Evolutionary conservation across 2,113 vertebrate species (phyloP), one percentile per base, ranked within the genome.

Genomic region (Etia nguti): DNA sequence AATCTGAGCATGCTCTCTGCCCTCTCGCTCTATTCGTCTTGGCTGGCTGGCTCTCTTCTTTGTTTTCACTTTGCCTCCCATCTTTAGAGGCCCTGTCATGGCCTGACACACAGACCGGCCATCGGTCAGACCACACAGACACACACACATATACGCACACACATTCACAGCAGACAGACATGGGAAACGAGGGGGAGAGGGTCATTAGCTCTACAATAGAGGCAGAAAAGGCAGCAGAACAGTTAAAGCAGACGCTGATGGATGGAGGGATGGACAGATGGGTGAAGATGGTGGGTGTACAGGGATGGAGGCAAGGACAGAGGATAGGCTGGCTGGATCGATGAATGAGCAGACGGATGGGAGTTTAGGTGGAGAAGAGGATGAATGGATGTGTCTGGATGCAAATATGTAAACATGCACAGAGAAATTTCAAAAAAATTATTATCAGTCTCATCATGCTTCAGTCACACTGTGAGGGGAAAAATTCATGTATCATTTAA

Each of bases 101-200:
- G 83, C 86, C 89, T 29, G 84, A 89, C 90, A 89, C 89, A 90
- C 87, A 90, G 82, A 86, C 82, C 31, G 62, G 88, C 82, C 89
- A 91, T 92, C 89, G 91, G 86, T 92, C 90, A 89, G 92, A 93
- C 92, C 93, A 94, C 93, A 94, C 92, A 94, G 10, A 48, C 70
- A 48, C 43, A 62, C 54, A 38, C 52, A 75, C 24, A 43, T 48
- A 77, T 36, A 68, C 52, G 34, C 65, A 87, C 88, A 75, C 55
- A 79, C 59, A 86, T 29, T 81, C 31, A 22, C 41, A 56, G 20
- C 43, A 84, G 36, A 82, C 81, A 87, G 81, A 92, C 88, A 91
- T 81, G 90, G 86, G 90, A 93, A 92, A 89, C n/a, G 56, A 90
- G 86, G 92, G 89, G 91, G 89, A 92, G 87, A 84, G 24, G 83